A percentile compares a stretch with the other conserved stretches of the same genome.
These are phyloP conservation scores for Siderastrea siderea DNA, from an alignment of 92 coral and sea anemone genomes.

Conservation along the genomic window DNA sequence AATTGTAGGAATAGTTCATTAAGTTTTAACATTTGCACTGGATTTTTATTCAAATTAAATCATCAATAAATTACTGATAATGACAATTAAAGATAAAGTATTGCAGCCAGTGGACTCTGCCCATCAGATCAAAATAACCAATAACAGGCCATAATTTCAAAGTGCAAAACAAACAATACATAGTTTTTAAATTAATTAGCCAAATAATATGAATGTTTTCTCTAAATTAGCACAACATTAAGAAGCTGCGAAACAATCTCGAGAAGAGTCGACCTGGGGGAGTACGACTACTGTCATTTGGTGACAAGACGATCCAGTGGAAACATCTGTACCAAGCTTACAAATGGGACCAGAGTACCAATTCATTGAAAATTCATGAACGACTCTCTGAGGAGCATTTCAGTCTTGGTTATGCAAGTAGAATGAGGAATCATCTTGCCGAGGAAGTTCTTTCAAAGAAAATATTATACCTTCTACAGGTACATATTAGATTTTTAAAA, in stretches of 20 bases:
- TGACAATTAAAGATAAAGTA: no score
- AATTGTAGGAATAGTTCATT: no score
- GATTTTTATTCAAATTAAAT: no score
- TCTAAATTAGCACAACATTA: slow-evolving; percentile 65
- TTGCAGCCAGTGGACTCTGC: no score
- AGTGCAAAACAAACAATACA: no score
- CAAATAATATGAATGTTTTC: neutral
- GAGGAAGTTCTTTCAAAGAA: slow-evolving; percentile 51
- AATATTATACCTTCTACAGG: slow-evolving; percentile 55
- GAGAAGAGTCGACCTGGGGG: slow-evolving; percentile 50
- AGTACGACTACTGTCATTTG: slow-evolving; percentile 29
- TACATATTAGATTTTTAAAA: neutral
- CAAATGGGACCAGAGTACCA: slow-evolving; percentile 57
- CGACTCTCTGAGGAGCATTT: slow-evolving; percentile 53
- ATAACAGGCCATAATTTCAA: no score
- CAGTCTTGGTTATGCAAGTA: slow-evolving; percentile 46
- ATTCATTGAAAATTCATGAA: slow-evolving; percentile 46
- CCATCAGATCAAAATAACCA: no score
- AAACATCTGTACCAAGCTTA: slow-evolving; percentile 44
- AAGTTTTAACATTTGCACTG: no score
- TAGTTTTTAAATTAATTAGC: no score
- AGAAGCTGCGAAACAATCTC: slow-evolving; percentile 62
- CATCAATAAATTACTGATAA: no score
- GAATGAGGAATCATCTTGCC: slow-evolving; percentile 68
- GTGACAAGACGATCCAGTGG: slow-evolving; percentile 47